Evolutionary conservation across 1,140 invertebrate genomes (phyloP).

Genomic region (Dreissena rostriformis): DNA sequence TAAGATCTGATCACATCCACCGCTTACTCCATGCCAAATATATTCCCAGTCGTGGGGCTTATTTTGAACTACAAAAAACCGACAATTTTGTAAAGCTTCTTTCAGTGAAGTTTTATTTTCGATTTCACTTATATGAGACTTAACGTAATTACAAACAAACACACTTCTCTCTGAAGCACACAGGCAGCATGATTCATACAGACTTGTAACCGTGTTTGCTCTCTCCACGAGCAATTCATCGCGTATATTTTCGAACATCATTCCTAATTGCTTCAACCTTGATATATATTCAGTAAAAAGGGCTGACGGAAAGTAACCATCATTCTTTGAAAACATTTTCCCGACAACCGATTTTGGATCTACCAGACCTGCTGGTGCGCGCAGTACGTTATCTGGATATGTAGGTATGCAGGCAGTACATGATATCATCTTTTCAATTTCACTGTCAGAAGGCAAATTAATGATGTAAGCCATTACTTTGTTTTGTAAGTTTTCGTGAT

Average conservation of each 20-base stretch:
- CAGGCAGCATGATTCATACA: not conserved
- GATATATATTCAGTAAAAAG: not conserved
- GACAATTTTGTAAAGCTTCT: not conserved
- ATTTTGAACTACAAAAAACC: not conserved
- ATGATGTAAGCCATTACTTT: not conserved
- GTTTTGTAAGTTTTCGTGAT: no score
- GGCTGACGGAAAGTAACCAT: slow-evolving; percentile 7
- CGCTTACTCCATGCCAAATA: not conserved
- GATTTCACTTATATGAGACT: not conserved
- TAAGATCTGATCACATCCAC: not conserved
- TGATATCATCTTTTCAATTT: not conserved
- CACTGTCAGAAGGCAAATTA: not conserved
- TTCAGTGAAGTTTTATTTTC: not conserved
- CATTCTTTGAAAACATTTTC: not conserved
- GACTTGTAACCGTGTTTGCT: not conserved
- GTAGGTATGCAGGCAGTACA: slow-evolving; percentile 16
- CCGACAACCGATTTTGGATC: not conserved
- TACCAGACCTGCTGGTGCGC: slow-evolving; percentile 8
- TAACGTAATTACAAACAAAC: not conserved
- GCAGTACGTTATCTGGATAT: not conserved
- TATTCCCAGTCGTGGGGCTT: not conserved
- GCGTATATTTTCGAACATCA: not conserved
- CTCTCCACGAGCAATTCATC: slow-evolving; percentile 6
- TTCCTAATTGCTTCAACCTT: not conserved
- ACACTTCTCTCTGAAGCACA: not conserved